Conservation (phyloP, 2,113 vertebrate species). For the Reinhardtius hippoglossoides region DNA sequence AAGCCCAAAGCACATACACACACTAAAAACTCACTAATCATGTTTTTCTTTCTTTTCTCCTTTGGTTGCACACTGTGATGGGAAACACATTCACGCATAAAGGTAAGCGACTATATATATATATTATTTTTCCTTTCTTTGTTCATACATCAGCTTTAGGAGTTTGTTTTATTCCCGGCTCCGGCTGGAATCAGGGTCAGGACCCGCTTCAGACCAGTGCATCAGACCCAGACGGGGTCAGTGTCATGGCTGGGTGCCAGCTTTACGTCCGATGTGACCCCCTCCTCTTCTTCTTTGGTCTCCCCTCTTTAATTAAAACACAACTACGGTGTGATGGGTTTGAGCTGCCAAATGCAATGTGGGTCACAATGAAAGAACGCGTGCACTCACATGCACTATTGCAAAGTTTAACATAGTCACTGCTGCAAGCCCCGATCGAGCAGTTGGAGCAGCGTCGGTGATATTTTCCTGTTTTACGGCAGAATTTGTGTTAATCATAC, state of each 20-base stretch:
- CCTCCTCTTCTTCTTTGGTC: background rate
- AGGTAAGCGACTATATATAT: background rate
- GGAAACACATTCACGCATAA: background rate
- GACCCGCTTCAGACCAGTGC: background rate
- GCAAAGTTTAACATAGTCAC: background rate
- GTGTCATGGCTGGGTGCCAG: background rate
- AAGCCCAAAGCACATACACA: too few species aligned
- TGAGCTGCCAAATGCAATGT: conserved; percentile 41
- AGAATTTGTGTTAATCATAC: conserved; percentile 28
- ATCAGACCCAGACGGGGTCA: conserved; percentile 21
- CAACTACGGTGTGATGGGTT: conserved; percentile 10
- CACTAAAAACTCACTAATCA: background rate
- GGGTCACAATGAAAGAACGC: conserved; percentile 29
- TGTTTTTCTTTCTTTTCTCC: background rate
- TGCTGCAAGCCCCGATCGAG: background rate
- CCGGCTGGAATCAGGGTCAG: background rate
- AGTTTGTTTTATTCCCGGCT: background rate
- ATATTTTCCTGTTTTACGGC: conserved; percentile 15
- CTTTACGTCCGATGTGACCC: background rate
- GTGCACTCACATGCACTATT: background rate
- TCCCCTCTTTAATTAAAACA: conserved; percentile 29
- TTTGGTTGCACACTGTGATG: background rate
- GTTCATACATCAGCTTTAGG: background rate
- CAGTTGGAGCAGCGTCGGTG: conserved; percentile 4
- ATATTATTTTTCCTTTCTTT: background rate